Conservation (phyloP, 2,888 invertebrate genomes). For the Graphium colonna region DNA sequence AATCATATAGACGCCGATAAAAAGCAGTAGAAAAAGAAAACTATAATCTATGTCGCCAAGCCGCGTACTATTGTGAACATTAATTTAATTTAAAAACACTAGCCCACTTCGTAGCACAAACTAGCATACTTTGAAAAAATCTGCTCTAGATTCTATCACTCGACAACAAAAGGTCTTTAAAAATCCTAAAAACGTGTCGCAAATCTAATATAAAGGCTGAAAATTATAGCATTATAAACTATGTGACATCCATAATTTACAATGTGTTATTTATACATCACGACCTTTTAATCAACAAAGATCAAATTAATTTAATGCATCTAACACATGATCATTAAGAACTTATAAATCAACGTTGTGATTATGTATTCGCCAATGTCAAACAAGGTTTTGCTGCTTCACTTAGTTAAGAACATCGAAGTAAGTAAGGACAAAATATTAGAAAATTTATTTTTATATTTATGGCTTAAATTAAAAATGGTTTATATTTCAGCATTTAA, state of each 20-base stretch:
- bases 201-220: no score
- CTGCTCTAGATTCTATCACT: no score
- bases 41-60: no score
- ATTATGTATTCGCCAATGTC: constrained; percentile 1
- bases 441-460: no score
- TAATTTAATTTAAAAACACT: no score
- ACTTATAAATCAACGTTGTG: constrained; percentile 1
- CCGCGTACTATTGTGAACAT: no score
- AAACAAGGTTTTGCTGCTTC: not conserved
- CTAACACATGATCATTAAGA: not conserved
- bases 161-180: no score
- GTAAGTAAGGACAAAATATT: constrained; percentile 1
- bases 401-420: constrained; percentile 1
- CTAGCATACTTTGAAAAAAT: no score
- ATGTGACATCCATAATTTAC: not conserved
- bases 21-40: no score
- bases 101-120: no score
- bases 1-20: no score
- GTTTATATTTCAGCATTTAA: not conserved
- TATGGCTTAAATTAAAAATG: not conserved
- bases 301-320: constrained; percentile 7
- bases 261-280: constrained; percentile 9
- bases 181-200: no score
- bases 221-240: not conserved
- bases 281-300: constrained; percentile 13